Evolutionary conservation across 1,140 invertebrate species (phyloP).

Genomic region (Euwallacea fornicatus): DNA sequence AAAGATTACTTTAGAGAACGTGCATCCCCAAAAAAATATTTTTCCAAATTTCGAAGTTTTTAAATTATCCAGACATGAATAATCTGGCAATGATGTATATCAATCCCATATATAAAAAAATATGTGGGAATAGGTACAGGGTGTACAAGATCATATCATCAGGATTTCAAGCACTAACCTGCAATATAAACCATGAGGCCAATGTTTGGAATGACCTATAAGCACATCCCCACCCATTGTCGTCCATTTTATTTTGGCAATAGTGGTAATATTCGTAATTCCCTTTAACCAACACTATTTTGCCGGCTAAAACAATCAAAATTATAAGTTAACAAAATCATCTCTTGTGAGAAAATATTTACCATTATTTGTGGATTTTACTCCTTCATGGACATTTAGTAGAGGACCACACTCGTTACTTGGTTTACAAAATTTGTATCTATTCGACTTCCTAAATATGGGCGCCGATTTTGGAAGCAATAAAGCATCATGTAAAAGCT

Average conservation of each 20-base stretch:
- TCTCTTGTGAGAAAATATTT: constrained; percentile 3
- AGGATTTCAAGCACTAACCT: constrained; percentile 59
- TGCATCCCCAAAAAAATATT: not conserved
- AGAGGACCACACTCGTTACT: constrained; percentile 58
- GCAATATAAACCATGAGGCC: constrained; percentile 92
- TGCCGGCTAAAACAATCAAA: constrained; percentile 52
- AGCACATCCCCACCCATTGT: constrained; percentile 98
- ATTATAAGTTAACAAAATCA: constrained; percentile 4
- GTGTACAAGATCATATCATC: not conserved
- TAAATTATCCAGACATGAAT: too few relatives aligned
- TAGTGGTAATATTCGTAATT: constrained; percentile 96
- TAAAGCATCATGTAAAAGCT: constrained; percentile 68
- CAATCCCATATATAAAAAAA: not conserved
- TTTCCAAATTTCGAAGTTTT: not conserved
- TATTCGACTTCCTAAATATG: constrained; percentile 71
- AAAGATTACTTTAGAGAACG: not conserved
- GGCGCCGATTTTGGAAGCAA: constrained; percentile 68
- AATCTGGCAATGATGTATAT: too few relatives aligned
- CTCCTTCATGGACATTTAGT: constrained; percentile 69
- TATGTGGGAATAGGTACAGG: not conserved
- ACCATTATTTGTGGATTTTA: constrained; percentile 48
- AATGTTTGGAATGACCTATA: constrained; percentile 97
- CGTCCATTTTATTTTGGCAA: constrained; percentile 92
- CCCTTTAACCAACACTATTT: constrained; percentile 74
- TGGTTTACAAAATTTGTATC: constrained; percentile 61